Evolutionary conservation across 1,140 invertebrate species (phyloP).

Genomic region (Bombus affinis): DNA sequence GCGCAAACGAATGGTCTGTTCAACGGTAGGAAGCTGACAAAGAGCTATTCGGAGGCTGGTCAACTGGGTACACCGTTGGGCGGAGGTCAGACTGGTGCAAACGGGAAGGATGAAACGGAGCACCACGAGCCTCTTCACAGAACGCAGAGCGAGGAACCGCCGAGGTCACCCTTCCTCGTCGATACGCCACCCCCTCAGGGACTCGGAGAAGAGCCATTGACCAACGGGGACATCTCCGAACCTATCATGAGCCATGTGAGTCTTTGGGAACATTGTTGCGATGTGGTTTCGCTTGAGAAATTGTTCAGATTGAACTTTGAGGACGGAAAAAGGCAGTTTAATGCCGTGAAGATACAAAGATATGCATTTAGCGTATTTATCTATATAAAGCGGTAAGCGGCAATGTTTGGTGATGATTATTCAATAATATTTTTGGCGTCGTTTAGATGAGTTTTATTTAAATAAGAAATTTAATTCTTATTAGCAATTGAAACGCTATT

Average conservation of each 20-base stretch:
- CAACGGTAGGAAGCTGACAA: slow-evolving; percentile 88
- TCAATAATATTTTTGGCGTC: no score
- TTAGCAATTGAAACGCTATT: no score
- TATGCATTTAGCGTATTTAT: no score
- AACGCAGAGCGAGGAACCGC: slow-evolving; percentile 92
- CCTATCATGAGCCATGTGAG: slow-evolving; percentile 29
- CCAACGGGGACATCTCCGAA: slow-evolving; percentile 66
- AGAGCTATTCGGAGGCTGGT: slow-evolving; percentile 92
- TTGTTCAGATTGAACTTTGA: no score
- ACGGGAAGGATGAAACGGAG: slow-evolving; percentile 78
- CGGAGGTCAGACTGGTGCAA: slow-evolving; percentile 52
- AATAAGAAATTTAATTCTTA: no score
- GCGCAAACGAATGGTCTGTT: slow-evolving; percentile 92
- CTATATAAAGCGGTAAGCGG: no score
- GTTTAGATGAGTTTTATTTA: no score
- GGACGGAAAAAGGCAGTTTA: no score
- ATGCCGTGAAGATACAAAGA: no score
- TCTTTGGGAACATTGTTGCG: background rate
- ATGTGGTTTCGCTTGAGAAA: background rate
- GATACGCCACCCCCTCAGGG: slow-evolving; percentile 59
- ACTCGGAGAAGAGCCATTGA: slow-evolving; percentile 54
- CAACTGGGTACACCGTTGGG: slow-evolving; percentile 81
- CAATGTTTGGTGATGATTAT: no score
- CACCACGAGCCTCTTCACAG: slow-evolving; percentile 89
- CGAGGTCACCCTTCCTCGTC: slow-evolving; percentile 86